A percentile compares a stretch with the other conserved stretches of the same genome.
phyloP scores from a whole-genome alignment of 1,140 invertebrate species.

The Onthophagus taurus region DNA sequence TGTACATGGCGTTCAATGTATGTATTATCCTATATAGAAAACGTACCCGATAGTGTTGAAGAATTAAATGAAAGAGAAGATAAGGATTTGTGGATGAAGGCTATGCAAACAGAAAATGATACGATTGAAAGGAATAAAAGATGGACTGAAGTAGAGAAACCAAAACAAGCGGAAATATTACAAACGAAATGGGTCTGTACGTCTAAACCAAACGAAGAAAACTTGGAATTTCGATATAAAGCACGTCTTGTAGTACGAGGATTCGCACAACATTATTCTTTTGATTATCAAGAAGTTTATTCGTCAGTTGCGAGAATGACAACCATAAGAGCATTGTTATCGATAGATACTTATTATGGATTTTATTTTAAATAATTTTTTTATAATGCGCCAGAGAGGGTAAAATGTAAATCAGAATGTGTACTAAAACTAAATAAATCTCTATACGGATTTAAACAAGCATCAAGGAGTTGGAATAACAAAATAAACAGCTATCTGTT shows the following conservation, averaged over 20 bases:
- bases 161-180: slow-evolving; percentile 24
- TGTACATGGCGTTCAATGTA: slow-evolving; percentile 19
- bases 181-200: slow-evolving; percentile 36
- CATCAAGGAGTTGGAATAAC: no score
- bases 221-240: neutral
- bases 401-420: no score
- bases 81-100: slow-evolving; percentile 30
- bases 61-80: slow-evolving; percentile 32
- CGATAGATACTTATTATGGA: no score
- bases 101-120: slow-evolving; percentile 34
- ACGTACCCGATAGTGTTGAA: slow-evolving; percentile 19
- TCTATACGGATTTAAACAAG: no score
- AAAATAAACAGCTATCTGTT: no score
- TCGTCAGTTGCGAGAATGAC: no score
- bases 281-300: neutral
- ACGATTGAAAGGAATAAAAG: slow-evolving; percentile 34
- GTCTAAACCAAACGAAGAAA: slow-evolving; percentile 16
- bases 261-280: neutral
- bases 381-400: no score
- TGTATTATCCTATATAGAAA: slow-evolving; percentile 14
- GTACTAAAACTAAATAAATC: no score
- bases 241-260: slow-evolving; percentile 1
- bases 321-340: no score
- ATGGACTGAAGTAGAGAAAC: slow-evolving; percentile 30
- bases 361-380: no score